Base-by-base conservation (phyloP, 2,113 vertebrate genomes). In the Triplophysa dalaica region DNA sequence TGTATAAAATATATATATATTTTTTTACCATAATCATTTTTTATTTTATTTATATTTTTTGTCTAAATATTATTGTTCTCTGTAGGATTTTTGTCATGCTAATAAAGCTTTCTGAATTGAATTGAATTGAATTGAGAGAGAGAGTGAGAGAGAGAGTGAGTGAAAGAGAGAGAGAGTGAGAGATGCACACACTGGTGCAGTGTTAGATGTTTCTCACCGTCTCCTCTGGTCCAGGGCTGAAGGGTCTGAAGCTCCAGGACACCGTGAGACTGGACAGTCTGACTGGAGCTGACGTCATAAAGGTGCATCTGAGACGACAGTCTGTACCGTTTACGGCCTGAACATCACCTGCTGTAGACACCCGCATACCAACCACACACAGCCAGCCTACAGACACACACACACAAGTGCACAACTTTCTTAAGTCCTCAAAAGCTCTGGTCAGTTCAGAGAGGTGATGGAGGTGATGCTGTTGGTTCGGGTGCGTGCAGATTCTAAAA, bases 251-350 rank as follows among this genome's bases (percentile, higher is more conserved):
- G 87, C 86, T 94, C 97, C 97, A 99, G 43, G 93, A 94, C 78
- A 97, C 92, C 0, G 89, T 83, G 0, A 96, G 68, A 0, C 86
- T 16, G 0, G 82, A 38, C 4, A 84, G 84, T 48, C 91, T 91
- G 63, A 96, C 85, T 0, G 93, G 85, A 19, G 82, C 54, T 11
- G 87, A 93, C 83, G 92, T 95, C 64, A 93, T 87, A 43, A 98
- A 99, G 17, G 94, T 96, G 90, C 97, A 99, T 87, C 93, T 99
- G 21, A 98, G 87, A 12, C 95, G 90, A 48, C 91, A 81, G 4
- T 97, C 94, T 0, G 96, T 98, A 69, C 97, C 97, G 0, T 99
- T 99, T 66, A 97, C 92, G 0, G 93, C 96, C 67, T 96, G 91
- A 82, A 98, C 72, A 0, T 91, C 88, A 3, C 83, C 89, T 0